Percentiles rank a stretch among this genome's conserved stretches.
Conservation (phyloP, 1,140 invertebrate species). For the Temnothorax longispinosus region DNA sequence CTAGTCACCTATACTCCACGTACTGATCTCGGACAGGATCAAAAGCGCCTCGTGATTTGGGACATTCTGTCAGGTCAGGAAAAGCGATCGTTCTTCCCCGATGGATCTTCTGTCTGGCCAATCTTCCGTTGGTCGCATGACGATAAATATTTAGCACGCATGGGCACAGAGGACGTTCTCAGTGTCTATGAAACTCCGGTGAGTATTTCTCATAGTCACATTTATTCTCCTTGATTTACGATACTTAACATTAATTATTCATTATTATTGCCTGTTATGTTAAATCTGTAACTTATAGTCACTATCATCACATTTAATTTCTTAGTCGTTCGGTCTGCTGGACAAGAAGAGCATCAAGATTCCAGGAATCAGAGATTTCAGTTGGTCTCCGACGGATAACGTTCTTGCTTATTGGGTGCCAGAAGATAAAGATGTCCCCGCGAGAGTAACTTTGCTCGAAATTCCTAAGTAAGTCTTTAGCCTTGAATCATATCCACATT, state of each 20-base stretch:
- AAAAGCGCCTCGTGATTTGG: constrained; percentile 95
- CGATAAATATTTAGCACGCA: constrained; percentile 97
- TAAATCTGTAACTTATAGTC: background rate
- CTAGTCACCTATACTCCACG: constrained; percentile 96
- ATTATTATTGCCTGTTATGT: background rate
- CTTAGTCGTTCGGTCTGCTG: constrained; percentile 94
- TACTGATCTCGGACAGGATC: constrained; percentile 88
- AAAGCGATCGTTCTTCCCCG: constrained; percentile 95
- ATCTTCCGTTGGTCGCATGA: constrained; percentile 99
- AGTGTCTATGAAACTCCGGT: constrained; percentile 98
- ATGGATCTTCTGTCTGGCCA: constrained; percentile 94
- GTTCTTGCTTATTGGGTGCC: constrained; percentile 99
- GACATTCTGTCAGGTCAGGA: constrained; percentile 97
- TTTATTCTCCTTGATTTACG: constrained; percentile 3
- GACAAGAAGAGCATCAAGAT: constrained; percentile 98
- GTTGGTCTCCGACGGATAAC: constrained; percentile 99
- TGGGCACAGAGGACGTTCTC: constrained; percentile 92
- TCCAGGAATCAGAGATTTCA: constrained; percentile 96
- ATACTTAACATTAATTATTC: constrained; percentile 14
- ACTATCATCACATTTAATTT: constrained; percentile 23
- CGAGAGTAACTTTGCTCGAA: constrained; percentile 93
- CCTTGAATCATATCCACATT: constrained; percentile 12
- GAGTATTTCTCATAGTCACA: constrained; percentile 68
- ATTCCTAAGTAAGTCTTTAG: constrained; percentile 89
- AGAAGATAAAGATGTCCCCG: constrained; percentile 97